Percentiles rank a stretch among this genome's conserved stretches.
Conservation (phyloP, 2,888 invertebrate species). For the Monopis laevigella region DNA sequence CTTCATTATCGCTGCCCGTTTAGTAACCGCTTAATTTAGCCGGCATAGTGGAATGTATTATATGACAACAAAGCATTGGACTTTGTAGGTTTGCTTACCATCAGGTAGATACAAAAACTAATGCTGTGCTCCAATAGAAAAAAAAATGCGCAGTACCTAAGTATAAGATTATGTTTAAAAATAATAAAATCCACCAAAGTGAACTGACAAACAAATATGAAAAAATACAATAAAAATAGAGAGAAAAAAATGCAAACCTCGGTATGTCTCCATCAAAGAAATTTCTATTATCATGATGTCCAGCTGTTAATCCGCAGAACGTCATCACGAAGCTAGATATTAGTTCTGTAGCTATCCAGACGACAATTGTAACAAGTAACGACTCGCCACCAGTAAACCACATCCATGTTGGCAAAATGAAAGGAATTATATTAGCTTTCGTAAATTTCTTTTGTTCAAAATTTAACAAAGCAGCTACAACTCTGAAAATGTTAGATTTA, state of each 20-base stretch:
- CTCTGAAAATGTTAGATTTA: no score
- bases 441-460: constrained; percentile 33
- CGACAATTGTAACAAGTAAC: constrained; percentile 34
- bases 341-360: constrained; percentile 65
- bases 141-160: no score
- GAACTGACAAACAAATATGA: neutral
- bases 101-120: no score
- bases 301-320: constrained; percentile 77
- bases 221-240: neutral
- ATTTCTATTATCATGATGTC: constrained; percentile 82
- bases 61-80: no score
- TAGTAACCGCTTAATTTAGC: no score
- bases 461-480: constrained; percentile 16
- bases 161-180: no score
- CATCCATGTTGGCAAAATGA: constrained; percentile 53
- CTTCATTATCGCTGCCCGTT: no score
- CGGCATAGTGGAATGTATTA: no score
- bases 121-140: no score
- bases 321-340: constrained; percentile 70
- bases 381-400: constrained; percentile 39
- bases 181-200: no score
- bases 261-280: constrained; percentile 84
- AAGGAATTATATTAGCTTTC: constrained; percentile 33
- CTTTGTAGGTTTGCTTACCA: no score
- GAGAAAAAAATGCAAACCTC: constrained; percentile 47